Conservation (phyloP, 30 jellyfish, hydroid and myxozoan genomes). For the Sanderia malayensis region DNA sequence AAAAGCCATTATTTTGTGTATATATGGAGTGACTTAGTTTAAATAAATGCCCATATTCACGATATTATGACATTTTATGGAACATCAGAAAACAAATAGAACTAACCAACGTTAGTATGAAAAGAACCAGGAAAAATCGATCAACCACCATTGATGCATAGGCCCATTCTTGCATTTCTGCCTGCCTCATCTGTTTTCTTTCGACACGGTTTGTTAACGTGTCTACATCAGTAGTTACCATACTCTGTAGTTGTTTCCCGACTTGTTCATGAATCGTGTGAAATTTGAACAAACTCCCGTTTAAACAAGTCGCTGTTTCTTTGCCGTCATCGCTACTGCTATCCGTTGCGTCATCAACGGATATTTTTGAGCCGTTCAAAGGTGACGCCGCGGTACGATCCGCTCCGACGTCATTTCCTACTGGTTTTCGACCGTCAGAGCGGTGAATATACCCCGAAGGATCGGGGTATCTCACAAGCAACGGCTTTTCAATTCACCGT, state of each 20-base stretch:
- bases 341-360: background rate
- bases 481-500: conserved; percentile 16
- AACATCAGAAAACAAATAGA: conserved; percentile 50
- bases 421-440: background rate
- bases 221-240: conserved; percentile 30
- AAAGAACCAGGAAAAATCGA: conserved; percentile 50
- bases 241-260: conserved; percentile 27
- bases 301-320: too few species aligned
- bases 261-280: conserved; percentile 21
- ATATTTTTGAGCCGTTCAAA: conserved; percentile 19
- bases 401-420: background rate
- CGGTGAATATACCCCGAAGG: background rate
- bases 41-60: too few species aligned
- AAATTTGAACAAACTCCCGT: conserved; percentile 1
- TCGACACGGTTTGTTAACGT: conserved; percentile 33
- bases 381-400: background rate
- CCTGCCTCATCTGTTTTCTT: conserved; percentile 33
- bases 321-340: background rate
- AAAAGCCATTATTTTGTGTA: too few species aligned
- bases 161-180: conserved; percentile 52
- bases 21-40: too few species aligned
- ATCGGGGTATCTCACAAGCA: background rate
- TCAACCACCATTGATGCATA: conserved; percentile 68
- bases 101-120: conserved; percentile 34
- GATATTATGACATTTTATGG: conserved; percentile 25